phyloP scores from a whole-genome alignment of 2,797 vertebrate genomes.

The Heteromormyrus szaboi region DNA sequence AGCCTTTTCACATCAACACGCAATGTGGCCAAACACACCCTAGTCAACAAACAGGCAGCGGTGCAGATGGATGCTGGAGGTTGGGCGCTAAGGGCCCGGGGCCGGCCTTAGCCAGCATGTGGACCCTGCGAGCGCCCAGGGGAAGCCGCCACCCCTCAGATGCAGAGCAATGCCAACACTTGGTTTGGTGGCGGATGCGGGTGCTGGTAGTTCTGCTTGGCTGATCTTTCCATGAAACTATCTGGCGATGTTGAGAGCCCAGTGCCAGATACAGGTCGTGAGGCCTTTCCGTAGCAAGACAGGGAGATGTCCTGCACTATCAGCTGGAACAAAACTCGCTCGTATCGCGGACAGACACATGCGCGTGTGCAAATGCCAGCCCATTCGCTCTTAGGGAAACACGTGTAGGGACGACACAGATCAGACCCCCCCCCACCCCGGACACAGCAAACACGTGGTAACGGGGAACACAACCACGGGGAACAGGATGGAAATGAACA shows the following conservation, averaged over 20 bases:
- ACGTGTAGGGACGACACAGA: not conserved
- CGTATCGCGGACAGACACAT: not conserved
- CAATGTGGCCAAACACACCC: not conserved
- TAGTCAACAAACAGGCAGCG: not conserved
- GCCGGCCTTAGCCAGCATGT: not conserved
- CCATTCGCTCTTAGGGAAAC: not conserved
- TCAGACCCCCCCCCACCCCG: no score
- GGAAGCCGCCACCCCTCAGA: not conserved
- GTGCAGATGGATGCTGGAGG: not conserved
- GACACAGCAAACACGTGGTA: not conserved
- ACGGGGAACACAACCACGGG: not conserved
- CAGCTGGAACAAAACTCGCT: slow-evolving; percentile 15
- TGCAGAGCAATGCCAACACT: slow-evolving; percentile 33
- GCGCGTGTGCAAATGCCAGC: not conserved
- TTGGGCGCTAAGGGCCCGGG: no score
- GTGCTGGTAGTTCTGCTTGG: slow-evolving; percentile 37
- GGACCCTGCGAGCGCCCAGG: not conserved
- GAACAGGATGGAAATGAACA: not conserved
- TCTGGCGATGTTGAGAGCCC: not conserved
- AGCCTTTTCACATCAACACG: not conserved
- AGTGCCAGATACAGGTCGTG: not conserved
- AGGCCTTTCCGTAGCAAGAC: not conserved
- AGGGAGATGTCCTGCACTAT: slow-evolving; percentile 21
- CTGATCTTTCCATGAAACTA: slow-evolving; percentile 41
- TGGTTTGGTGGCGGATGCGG: not conserved